Percentiles rank a stretch among this genome's conserved stretches.
Evolutionary conservation across 2,888 invertebrate species (phyloP).

Genomic region (Drosophila pegasa): DNA sequence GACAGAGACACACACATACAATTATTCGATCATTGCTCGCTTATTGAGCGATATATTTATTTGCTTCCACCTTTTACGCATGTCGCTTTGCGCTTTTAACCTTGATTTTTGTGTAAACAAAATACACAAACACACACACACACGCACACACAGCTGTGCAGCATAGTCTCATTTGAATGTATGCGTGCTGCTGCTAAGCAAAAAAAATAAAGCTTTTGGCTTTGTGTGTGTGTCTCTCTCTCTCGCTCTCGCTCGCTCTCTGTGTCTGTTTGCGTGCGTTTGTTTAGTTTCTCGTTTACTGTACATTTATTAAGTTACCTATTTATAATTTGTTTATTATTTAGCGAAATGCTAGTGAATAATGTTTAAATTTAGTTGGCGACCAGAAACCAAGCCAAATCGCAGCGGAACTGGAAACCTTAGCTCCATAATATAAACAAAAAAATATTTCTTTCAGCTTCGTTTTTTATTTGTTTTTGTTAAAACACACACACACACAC

Average conservation of each 20-base stretch:
- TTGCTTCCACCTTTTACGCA: conserved; percentile 76
- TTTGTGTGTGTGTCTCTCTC: conserved; percentile 38
- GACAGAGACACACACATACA: conserved; percentile 16
- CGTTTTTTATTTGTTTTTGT: conserved; percentile 12
- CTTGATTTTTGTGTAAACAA: conserved; percentile 80
- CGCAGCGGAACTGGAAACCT: conserved; percentile 38
- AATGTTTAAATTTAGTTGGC: conserved; percentile 65
- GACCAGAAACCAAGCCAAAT: conserved; percentile 29
- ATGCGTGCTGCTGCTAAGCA: conserved; percentile 30
- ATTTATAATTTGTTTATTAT: conserved; percentile 79
- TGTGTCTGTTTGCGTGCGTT: conserved; percentile 32
- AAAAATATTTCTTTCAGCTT: conserved; percentile 12
- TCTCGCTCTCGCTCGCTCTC: background rate
- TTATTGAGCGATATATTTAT: conserved; percentile 72
- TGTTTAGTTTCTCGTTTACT: conserved; percentile 57
- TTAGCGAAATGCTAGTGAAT: conserved; percentile 68
- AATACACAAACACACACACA: conserved; percentile 45
- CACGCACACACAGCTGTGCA: conserved; percentile 51
- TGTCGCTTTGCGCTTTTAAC: conserved; percentile 78
- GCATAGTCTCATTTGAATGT: conserved; percentile 52
- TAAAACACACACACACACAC: conserved; percentile 6
- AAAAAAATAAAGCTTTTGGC: conserved; percentile 61
- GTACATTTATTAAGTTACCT: conserved; percentile 79
- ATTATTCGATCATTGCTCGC: conserved; percentile 60
- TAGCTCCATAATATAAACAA: conserved; percentile 50